phyloP scores from a whole-genome alignment of 2,888 invertebrate genomes.

The Hypomecis punctinalis region DNA sequence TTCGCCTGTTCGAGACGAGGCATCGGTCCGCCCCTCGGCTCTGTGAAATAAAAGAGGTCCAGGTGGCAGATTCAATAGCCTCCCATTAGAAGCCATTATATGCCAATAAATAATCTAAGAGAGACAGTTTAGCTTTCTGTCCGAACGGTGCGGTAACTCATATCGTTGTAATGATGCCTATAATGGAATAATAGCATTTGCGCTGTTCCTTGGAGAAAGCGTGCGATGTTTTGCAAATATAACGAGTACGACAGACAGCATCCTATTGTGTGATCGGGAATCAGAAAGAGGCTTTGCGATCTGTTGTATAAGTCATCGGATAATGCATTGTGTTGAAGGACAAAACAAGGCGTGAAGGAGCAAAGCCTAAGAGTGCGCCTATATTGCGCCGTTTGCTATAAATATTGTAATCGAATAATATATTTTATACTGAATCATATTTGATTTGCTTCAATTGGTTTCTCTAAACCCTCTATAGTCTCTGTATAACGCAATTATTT shows the following conservation, averaged over 20 bases:
- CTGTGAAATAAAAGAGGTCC: conserved; percentile 73
- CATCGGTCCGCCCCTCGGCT: conserved; percentile 56
- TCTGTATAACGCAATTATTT: too few species aligned
- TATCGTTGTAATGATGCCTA: conserved; percentile 70
- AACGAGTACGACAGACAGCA: conserved; percentile 35
- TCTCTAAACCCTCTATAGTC: too few species aligned
- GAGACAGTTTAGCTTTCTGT: conserved; percentile 75
- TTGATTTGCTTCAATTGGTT: too few species aligned
- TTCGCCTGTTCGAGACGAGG: conserved; percentile 63
- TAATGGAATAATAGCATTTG: conserved; percentile 68
- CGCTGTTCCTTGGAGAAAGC: conserved; percentile 50
- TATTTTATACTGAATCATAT: too few species aligned
- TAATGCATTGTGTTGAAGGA: conserved; percentile 25
- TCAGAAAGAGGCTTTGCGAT: conserved; percentile 8
- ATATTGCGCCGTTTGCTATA: too few species aligned
- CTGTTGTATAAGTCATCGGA: conserved; percentile 27
- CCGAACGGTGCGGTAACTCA: conserved; percentile 74
- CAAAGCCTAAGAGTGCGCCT: neutral
- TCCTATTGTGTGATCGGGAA: conserved; percentile 16
- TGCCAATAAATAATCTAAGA: conserved; percentile 80
- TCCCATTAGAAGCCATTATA: conserved; percentile 83
- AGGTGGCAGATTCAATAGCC: conserved; percentile 82
- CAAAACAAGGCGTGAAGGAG: conserved; percentile 17
- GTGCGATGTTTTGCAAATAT: conserved; percentile 45
- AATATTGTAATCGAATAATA: too few species aligned